phyloP scores from a whole-genome alignment of 2,888 invertebrate genomes.

The Ferrisia virgata region DNA sequence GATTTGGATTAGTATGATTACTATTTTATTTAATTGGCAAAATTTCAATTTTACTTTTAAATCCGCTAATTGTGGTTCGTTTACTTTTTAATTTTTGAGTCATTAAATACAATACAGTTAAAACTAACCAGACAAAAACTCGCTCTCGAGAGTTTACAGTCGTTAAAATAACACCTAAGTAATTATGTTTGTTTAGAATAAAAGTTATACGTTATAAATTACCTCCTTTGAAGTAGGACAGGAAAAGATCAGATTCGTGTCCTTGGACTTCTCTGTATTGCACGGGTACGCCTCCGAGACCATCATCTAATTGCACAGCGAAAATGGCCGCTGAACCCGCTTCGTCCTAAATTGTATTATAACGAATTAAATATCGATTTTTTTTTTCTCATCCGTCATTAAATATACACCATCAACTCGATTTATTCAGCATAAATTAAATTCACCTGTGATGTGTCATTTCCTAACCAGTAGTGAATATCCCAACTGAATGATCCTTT shows the following conservation, averaged over 20 bases:
- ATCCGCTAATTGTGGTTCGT: background rate
- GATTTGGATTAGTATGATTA: background rate
- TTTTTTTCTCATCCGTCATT: background rate
- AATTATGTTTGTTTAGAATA: background rate
- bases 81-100: background rate
- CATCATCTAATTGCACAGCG: conserved; percentile 80
- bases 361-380: conserved; percentile 5
- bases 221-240: conserved; percentile 71
- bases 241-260: conserved; percentile 76
- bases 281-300: conserved; percentile 75
- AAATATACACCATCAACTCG: background rate
- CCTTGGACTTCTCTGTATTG: conserved; percentile 84
- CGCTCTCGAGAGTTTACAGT: background rate
- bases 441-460: conserved; percentile 66
- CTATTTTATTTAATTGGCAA: background rate
- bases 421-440: conserved; percentile 15
- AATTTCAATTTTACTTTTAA: background rate
- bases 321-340: conserved; percentile 72
- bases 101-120: background rate
- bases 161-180: background rate
- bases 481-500: conserved; percentile 69
- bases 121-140: background rate
- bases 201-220: conserved; percentile 48
- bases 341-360: conserved; percentile 59
- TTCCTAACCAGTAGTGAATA: conserved; percentile 85